Base-by-base conservation (phyloP, 2,113 vertebrate genomes). In the Corynorhinus townsendii region DNA sequence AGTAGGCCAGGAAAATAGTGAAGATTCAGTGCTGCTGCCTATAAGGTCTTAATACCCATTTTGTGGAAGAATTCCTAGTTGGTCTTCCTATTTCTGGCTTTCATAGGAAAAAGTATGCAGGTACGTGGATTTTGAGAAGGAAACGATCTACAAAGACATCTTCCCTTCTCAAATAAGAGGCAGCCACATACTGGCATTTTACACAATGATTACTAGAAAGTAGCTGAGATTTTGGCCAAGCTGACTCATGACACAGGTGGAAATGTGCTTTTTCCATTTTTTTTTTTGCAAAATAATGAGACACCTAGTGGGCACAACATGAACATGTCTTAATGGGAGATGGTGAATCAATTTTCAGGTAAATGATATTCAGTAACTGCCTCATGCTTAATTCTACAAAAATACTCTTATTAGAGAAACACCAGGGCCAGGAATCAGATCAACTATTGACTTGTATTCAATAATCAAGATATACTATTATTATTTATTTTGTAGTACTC, bases 301-400 rank as follows among this genome's bases (percentile, higher is more conserved):
- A 98, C 98, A 98, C 86, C 97, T 98, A 98, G 97, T 98, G 97
- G 97, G 93, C 96, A 97, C 33, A 52, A 4, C 12, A 68, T 85
- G 96, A 96, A 98, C 89, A 62, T 97, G 81, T 94, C 81, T 77
- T 73, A 69, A 73, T 71, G 40, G 45, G 49, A 84, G 75, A 86
- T 82, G 28, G 79, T 68, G 22, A 94, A n/a, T 86, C 40, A 66
- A 35, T 59, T 64, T 9, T 33, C 24, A 90, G 62, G 72, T 92
- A 79, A 93, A 73, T 68, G 69, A 52, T 72, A 80, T 22, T 94
- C 91, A 95, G 0, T 84, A 91, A 89, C 15, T 91, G 40, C 38
- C 43, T 80, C 38, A 20, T 91, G 38, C 40, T 95, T 71, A 68
- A 52, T 49, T 95, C 80, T 89, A 83, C 28, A 71, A 91, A 91